phyloP scores from a whole-genome alignment of 2,113 vertebrate genomes.

The Microtus richardsoni region DNA sequence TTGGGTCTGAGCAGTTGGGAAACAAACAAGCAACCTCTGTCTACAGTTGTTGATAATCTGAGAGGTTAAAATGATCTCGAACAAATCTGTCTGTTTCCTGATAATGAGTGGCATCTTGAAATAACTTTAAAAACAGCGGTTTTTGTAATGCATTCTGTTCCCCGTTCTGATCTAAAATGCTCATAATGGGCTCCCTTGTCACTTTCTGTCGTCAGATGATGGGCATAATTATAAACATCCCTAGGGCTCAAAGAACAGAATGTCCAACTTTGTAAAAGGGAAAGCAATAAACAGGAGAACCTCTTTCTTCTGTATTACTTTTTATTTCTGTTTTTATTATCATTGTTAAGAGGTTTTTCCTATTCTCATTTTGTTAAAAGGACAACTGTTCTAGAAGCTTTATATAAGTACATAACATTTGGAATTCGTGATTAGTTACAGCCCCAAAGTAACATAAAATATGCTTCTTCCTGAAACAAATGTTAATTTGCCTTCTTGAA shows the following conservation, averaged over 20 bases:
- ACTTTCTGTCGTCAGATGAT: neutral
- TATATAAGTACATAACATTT: neutral
- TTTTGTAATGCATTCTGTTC: neutral
- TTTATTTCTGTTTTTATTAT: constrained; percentile 1
- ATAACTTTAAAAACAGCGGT: neutral
- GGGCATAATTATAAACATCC: neutral
- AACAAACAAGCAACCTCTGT: too few relatives aligned
- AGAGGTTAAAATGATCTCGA: neutral
- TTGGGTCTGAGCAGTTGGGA: too few relatives aligned
- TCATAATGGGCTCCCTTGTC: neutral
- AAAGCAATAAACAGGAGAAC: neutral
- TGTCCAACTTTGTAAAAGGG: neutral
- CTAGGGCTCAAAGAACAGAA: neutral
- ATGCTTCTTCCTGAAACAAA: constrained; percentile 25
- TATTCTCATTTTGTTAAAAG: constrained; percentile 24
- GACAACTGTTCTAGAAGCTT: neutral
- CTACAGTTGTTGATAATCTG: neutral
- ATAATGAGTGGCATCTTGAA: neutral
- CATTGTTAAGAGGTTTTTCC: constrained; percentile 37
- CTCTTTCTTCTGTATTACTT: neutral
- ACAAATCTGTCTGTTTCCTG: neutral
- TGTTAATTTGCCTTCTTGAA: constrained; percentile 38
- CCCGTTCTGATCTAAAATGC: neutral
- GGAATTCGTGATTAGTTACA: constrained; percentile 45
- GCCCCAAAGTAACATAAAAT: neutral